Evolutionary conservation across 2,113 vertebrate genomes (phyloP).

Genomic region (Syrrhaptes paradoxus): DNA sequence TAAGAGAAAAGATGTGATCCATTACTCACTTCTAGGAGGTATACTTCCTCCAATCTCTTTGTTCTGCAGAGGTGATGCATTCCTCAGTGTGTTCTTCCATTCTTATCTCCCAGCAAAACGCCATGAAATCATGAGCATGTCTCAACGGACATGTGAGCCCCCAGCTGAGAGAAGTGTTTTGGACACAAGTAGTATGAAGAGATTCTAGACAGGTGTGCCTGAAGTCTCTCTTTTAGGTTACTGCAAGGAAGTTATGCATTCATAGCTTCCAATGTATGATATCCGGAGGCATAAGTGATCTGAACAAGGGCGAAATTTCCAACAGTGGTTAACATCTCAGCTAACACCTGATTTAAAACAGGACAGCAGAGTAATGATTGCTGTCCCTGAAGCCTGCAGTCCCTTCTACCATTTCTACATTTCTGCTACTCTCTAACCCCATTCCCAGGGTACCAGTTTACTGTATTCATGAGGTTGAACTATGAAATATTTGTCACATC

Average conservation of each 20-base stretch:
- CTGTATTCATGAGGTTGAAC: not conserved
- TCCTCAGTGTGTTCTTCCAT: not conserved
- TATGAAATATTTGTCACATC: not conserved
- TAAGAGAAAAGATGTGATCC: not conserved
- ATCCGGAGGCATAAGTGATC: not conserved
- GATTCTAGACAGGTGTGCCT: not conserved
- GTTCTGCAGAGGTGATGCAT: not conserved
- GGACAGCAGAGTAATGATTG: not conserved
- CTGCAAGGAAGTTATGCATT: not conserved
- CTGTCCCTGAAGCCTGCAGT: not conserved
- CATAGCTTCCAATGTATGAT: not conserved
- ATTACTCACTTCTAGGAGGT: not conserved
- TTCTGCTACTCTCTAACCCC: not conserved
- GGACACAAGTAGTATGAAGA: not conserved
- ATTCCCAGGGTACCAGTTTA: not conserved
- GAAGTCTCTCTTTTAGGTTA: not conserved
- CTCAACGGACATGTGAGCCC: not conserved
- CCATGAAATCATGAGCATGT: not conserved
- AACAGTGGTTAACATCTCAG: not conserved
- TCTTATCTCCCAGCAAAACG: not conserved
- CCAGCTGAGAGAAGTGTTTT: not conserved
- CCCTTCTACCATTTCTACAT: not conserved
- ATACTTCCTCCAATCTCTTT: not conserved
- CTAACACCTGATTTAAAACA: not conserved
- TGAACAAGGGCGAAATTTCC: not conserved